Percentiles rank a stretch among this genome's conserved stretches.
Evolutionary conservation across 2,888 invertebrate species (phyloP).

Genomic region (Cryptus armator): DNA sequence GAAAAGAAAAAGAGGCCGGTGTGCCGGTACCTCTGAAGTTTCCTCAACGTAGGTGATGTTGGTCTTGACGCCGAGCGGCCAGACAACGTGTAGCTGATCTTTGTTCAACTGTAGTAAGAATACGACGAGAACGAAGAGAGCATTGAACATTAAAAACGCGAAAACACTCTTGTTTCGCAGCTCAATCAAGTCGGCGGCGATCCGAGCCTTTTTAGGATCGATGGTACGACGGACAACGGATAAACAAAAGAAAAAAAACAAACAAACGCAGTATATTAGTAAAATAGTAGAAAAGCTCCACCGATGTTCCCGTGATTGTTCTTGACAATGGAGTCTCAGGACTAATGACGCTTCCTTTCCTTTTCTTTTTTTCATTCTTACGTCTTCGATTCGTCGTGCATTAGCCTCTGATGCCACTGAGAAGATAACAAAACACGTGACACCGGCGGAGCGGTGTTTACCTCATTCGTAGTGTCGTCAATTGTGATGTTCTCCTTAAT

Average conservation of each 20-base stretch:
- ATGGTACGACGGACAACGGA: slow-evolving; percentile 83
- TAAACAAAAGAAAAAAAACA: slow-evolving; percentile 83
- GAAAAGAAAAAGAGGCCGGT: slow-evolving; percentile 69
- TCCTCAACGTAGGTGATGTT: slow-evolving; percentile 97
- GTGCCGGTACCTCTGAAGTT: slow-evolving; percentile 92
- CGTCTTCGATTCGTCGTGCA: background rate
- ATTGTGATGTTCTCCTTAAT: slow-evolving; percentile 97
- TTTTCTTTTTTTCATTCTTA: background rate
- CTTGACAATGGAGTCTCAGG: slow-evolving; percentile 41
- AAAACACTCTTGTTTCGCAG: slow-evolving; percentile 98
- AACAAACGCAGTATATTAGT: slow-evolving; percentile 80
- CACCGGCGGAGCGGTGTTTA: slow-evolving; percentile 86
- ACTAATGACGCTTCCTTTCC: background rate
- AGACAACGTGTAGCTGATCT: slow-evolving; percentile 98
- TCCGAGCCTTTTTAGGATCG: slow-evolving; percentile 91
- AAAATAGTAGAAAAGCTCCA: slow-evolving; percentile 77
- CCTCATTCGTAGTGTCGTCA: slow-evolving; percentile 96
- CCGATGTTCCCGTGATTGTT: slow-evolving; percentile 67
- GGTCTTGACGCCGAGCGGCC: slow-evolving; percentile 98
- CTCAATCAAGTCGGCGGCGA: slow-evolving; percentile 96
- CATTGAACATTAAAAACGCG: slow-evolving; percentile 99
- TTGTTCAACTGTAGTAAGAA: slow-evolving; percentile 99
- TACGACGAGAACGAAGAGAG: slow-evolving; percentile 99
- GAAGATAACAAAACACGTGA: slow-evolving; percentile 61
- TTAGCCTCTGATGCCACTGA: slow-evolving; percentile 19